Percentiles rank a stretch among this genome's conserved stretches.
phyloP scores from a whole-genome alignment of 2,888 invertebrate species.

The Noctua comes region DNA sequence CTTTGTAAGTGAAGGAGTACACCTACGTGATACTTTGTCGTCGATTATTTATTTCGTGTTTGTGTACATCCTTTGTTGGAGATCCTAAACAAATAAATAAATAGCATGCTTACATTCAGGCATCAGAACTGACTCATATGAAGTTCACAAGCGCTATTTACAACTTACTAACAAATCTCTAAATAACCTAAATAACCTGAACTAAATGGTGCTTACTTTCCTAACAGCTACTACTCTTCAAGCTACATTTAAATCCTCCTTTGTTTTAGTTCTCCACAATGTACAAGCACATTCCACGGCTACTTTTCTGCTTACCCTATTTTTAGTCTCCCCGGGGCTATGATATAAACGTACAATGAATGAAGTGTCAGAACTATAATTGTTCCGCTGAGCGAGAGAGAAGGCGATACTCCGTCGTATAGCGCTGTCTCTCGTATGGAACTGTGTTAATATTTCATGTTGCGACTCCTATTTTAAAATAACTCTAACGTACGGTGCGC shows the following conservation, averaged over 20 bases:
- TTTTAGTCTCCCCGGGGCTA: constrained; percentile 38
- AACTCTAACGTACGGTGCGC: constrained; percentile 43
- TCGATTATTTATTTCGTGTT: no score
- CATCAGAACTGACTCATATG: neutral
- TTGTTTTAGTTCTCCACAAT: constrained; percentile 39
- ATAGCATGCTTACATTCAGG: neutral
- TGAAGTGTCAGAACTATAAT: constrained; percentile 66
- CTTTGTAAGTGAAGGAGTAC: no score
- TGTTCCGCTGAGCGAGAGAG: constrained; percentile 54
- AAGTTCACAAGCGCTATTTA: constrained; percentile 7
- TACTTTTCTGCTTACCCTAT: constrained; percentile 58
- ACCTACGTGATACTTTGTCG: no score
- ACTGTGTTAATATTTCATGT: constrained; percentile 49
- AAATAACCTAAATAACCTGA: constrained; percentile 18
- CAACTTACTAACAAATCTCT: constrained; percentile 11
- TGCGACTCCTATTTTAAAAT: constrained; percentile 58
- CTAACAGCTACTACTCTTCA: constrained; percentile 24
- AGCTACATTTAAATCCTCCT: constrained; percentile 37
- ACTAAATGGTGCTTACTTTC: constrained; percentile 30
- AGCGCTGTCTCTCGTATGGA: constrained; percentile 26
- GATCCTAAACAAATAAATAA: no score
- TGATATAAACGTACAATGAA: constrained; percentile 56
- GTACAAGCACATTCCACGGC: constrained; percentile 46
- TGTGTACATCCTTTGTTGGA: no score
- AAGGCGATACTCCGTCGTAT: constrained; percentile 3